Percentiles rank a stretch among this genome's conserved stretches.
Evolutionary conservation across 1,140 invertebrate genomes (phyloP).

Genomic region (Anthonomus grandis): DNA sequence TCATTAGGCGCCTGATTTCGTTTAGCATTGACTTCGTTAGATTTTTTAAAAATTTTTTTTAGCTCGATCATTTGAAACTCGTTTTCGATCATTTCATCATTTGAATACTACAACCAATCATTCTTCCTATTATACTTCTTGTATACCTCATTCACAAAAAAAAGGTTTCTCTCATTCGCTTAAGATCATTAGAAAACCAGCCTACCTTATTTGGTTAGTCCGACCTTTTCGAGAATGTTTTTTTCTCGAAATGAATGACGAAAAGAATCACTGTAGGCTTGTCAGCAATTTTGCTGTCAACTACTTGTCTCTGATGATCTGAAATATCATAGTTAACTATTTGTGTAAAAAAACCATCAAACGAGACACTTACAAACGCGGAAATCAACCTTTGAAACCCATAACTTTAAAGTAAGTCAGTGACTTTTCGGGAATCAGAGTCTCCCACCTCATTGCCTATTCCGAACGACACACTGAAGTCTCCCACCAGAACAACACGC

Average conservation of each 20-base stretch:
- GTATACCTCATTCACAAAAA: constrained; percentile 1
- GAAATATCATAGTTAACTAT: not conserved
- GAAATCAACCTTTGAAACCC: not conserved
- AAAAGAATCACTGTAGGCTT: not conserved
- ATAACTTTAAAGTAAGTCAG: not conserved
- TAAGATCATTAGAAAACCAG: constrained; percentile 1
- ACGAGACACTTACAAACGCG: constrained; percentile 1
- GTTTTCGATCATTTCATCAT: not conserved
- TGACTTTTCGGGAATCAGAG: not conserved
- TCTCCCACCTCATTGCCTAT: not conserved
- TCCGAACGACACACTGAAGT: constrained; percentile 3
- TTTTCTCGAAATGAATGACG: not conserved
- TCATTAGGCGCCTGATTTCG: not conserved
- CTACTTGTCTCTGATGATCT: not conserved
- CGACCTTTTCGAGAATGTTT: no score
- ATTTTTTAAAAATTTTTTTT: not conserved
- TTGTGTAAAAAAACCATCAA: not conserved
- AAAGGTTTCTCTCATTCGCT: not conserved
- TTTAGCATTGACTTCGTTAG: not conserved
- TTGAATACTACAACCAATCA: not conserved
- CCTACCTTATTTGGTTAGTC: no score
- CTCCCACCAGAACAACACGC: constrained; percentile 1
- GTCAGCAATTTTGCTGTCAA: constrained; percentile 1
- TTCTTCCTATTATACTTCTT: not conserved
- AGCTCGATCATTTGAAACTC: not conserved